Percentiles rank a stretch among this genome's conserved stretches.
Conservation (phyloP, 1,140 invertebrate genomes). For the Hycleus cichorii region DNA sequence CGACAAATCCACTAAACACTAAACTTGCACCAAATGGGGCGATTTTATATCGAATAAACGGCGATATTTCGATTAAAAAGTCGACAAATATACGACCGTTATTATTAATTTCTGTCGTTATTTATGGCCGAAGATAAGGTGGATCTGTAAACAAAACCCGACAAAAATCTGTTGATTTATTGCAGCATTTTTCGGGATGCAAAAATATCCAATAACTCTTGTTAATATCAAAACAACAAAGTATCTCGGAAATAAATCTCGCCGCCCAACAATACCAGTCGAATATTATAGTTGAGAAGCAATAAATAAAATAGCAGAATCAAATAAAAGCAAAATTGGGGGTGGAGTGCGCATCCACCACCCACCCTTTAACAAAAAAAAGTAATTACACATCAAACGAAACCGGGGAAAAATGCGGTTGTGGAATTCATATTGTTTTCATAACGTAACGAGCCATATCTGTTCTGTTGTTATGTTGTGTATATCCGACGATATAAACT, state of each 20-base stretch:
- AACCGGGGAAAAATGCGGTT: slow-evolving; percentile 38
- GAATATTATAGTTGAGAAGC: slow-evolving; percentile 25
- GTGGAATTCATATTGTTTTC: slow-evolving; percentile 41
- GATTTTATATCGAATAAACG: no score
- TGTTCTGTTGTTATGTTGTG: slow-evolving; percentile 7
- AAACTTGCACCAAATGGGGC: no score
- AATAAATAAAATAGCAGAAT: slow-evolving; percentile 38
- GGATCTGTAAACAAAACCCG: no score
- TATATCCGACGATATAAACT: slow-evolving; percentile 24
- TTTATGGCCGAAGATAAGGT: no score
- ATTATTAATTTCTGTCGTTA: no score
- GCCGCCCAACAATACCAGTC: slow-evolving; percentile 12
- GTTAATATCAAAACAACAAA: no score
- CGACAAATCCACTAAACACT: no score
- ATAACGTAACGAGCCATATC: slow-evolving; percentile 35
- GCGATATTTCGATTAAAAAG: no score
- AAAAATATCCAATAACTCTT: no score
- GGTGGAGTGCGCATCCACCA: neutral
- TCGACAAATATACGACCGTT: no score
- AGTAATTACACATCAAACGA: slow-evolving; percentile 40
- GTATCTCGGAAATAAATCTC: slow-evolving; percentile 15
- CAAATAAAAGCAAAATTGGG: slow-evolving; percentile 35
- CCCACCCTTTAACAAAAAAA: slow-evolving; percentile 19
- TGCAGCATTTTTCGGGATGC: no score
- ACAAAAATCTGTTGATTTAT: no score